Conservation (phyloP, 2,113 vertebrate genomes). For the Takifugu flavidus region DNA sequence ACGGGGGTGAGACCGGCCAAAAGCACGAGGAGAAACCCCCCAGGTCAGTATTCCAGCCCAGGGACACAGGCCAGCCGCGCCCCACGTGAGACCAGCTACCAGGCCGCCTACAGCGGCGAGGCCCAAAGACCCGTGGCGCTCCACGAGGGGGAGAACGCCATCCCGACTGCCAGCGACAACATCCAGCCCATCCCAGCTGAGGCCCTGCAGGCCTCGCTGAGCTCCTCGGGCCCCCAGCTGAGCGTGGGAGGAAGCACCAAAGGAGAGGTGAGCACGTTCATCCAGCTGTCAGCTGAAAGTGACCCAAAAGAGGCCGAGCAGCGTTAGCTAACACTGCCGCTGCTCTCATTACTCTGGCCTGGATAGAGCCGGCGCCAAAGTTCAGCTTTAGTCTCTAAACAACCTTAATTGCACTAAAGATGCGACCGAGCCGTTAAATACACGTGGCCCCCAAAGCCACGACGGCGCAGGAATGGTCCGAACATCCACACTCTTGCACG, state of each 20-base stretch:
- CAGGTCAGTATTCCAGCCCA: conserved; percentile 69
- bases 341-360: conserved; percentile 54
- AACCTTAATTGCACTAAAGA: not conserved
- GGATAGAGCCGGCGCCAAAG: conserved; percentile 37
- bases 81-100: conserved; percentile 82
- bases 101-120: conserved; percentile 79
- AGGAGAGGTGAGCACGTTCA: conserved; percentile 57
- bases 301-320: conserved; percentile 64
- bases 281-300: conserved; percentile 48
- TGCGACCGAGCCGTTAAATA: too few species aligned
- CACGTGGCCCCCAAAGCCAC: not conserved
- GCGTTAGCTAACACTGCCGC: conserved; percentile 58
- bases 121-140: conserved; percentile 47
- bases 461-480: not conserved
- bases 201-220: conserved; percentile 19
- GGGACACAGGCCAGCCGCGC: conserved; percentile 58
- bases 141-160: conserved; percentile 36
- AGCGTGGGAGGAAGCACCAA: conserved; percentile 34
- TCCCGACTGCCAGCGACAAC: conserved; percentile 31
- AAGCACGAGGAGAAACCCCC: conserved; percentile 76
- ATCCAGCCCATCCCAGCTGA: conserved; percentile 29
- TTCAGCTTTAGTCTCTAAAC: conserved; percentile 3
- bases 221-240: conserved; percentile 39
- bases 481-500: not conserved
- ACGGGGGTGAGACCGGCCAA: conserved; percentile 81